Evolutionary conservation across 1,140 invertebrate species (phyloP), one percentile per base, ranked within the genome.

Genomic region (Pogonognathellus flavescens): DNA sequence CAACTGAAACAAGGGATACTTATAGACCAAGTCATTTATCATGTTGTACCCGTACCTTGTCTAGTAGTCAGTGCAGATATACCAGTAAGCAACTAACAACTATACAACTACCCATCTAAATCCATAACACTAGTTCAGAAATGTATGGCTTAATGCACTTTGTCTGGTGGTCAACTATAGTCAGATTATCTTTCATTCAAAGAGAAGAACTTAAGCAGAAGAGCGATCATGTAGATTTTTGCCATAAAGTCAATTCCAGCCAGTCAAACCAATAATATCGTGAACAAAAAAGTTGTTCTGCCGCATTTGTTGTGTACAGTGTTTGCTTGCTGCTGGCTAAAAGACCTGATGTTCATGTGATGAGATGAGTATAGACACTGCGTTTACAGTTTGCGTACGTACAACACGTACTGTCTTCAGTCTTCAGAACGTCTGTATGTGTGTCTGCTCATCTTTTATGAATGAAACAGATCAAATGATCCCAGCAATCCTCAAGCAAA

Each of bases 381-480:
- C 62, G 62, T 25, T 66, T 66, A 66, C 22, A 66, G n/a, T 72
- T 7, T 49, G 16, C 50, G 22, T 20, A 41, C 50, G 22, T 20
- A n/a, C 20, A 72, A 41, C 22, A 41, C 66, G 16, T 0, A 1
- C 59, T 20, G n/a, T 10, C 9, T 66, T 25, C 62, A 25, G 20
- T 14, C 16, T 16, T 66, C 10, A 10, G 25, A n/a, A n/a, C n/a
- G n/a, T n/a, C 20, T 66, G 20, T 8, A 5, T 66, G 20, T 66
- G 18, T 14, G 16, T 11, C 53, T 13, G 9, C 14, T 22, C 10
- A 41, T 82, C 18, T 62, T 82, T 82, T 82, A 82, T 82, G 81
- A 82, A 82, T 82, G 81, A 82, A 82, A 55, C 81, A 82, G 57
- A 82, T 82, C 81, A 82, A 62, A 82, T 13, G n/a, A 81, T 55